Base-by-base conservation (phyloP, 2,888 invertebrate species). In the Epinotia brunnichana region DNA sequence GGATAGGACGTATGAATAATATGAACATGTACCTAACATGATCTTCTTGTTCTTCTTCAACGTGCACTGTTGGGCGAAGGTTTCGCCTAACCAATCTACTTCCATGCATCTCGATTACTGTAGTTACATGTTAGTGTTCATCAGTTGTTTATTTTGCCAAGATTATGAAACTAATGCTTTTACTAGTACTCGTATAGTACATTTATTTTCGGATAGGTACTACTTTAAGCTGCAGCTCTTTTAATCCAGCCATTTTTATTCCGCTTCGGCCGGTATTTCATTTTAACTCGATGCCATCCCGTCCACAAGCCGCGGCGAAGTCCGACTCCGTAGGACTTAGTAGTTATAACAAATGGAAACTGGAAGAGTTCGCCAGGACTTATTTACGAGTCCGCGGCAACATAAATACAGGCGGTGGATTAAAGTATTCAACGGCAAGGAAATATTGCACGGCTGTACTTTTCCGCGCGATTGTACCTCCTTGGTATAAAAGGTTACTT, bases 271-370 rank as follows among this genome's bases (percentile, higher is more conserved):
- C 54, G 29, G 19, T 67, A 48, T 61, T 74, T 73, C 54, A 59
- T 73, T 74, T 63, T 48, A 53, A 35, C 68, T 41, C 51, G 48
- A 62, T 75, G 67, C 74, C 74, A 79, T 76, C 74, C 70, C 70
- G 81, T 82, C 78, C 78, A 76, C 73, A 76, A 74, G 84, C 82
- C 77, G 79, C 83, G 83, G 74, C 79, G 78, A 83, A 84, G 80
- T 82, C 83, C 78, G 68, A 81, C 82, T 83, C 81, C 76, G 69
- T 41, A 80, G 77, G 87, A 87, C 87, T 90, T 85, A 84, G 83
- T 83, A 83, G 85, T 87, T 87, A 85, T 87, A 90, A 89, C 86
- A 86, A 88, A 89, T 88, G 88, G 85, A 85, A 85, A 83, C 85
- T 86, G 84, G 82, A 81, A 84, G 85, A 88, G 85, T 87, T 87